Evolutionary conservation across 2,888 invertebrate genomes (phyloP).

Genomic region (Drosophila nr. fundita): DNA sequence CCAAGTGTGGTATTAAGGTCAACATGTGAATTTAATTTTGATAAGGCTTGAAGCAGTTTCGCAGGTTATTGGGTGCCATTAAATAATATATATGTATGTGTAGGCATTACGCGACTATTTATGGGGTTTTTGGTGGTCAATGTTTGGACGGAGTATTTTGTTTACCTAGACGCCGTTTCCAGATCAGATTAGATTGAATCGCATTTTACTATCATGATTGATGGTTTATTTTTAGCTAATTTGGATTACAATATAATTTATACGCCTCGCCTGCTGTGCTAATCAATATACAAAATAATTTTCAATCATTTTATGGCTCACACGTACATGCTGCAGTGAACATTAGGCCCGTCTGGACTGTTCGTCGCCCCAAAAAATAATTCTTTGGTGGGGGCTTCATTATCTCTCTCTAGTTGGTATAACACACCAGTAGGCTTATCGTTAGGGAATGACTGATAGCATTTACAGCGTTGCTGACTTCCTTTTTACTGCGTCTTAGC

Average conservation of each 20-base stretch:
- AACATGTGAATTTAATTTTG: slow-evolving; percentile 62
- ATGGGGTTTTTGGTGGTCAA: slow-evolving; percentile 21
- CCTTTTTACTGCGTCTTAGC: slow-evolving; percentile 20
- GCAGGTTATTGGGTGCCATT: slow-evolving; percentile 22
- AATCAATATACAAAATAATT: slow-evolving; percentile 54
- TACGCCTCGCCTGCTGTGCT: slow-evolving; percentile 29
- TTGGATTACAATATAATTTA: slow-evolving; percentile 72
- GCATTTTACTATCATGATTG: slow-evolving; percentile 63
- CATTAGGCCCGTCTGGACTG: slow-evolving; percentile 50
- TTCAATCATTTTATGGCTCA: slow-evolving; percentile 35
- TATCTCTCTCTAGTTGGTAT: slow-evolving; percentile 34
- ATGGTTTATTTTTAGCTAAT: slow-evolving; percentile 72
- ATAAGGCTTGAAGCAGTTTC: slow-evolving; percentile 44
- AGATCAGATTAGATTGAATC: slow-evolving; percentile 70
- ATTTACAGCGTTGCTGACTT: slow-evolving; percentile 12
- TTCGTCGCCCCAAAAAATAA: slow-evolving; percentile 14
- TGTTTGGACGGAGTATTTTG: slow-evolving; percentile 55
- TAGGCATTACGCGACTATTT: slow-evolving; percentile 12
- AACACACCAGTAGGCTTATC: slow-evolving; percentile 19
- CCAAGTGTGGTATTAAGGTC: slow-evolving; percentile 60
- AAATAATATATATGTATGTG: slow-evolving; percentile 6
- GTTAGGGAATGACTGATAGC: slow-evolving; percentile 34
- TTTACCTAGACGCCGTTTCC: slow-evolving; percentile 73
- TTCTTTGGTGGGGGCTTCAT: slow-evolving; percentile 32
- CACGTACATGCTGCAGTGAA: slow-evolving; percentile 32